A percentile compares a stretch with the other conserved stretches of the same genome.
These are phyloP conservation scores for Trididemnum clinides DNA, from an alignment of 23 tunicate species.

Conservation along the genomic window DNA sequence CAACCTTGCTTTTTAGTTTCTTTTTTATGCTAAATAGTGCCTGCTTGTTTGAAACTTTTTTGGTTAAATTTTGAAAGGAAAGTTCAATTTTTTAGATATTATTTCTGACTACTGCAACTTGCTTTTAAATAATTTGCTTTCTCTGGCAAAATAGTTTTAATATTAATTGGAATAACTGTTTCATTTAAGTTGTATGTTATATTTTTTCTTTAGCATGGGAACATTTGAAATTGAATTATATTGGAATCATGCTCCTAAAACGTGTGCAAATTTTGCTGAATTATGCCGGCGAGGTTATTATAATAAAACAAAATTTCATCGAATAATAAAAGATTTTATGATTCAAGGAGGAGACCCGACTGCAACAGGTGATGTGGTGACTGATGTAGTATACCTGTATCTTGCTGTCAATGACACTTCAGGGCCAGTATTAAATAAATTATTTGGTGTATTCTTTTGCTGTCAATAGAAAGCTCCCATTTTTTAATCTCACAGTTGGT, in stretches of 20 bases:
- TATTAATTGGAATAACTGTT: background rate
- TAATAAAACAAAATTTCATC: constrained; percentile 87
- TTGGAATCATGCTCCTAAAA: constrained; percentile 97
- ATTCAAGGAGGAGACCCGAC: constrained; percentile 99
- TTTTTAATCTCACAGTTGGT: too few species aligned
- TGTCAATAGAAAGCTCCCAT: too few species aligned
- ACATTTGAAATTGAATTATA: constrained; percentile 81
- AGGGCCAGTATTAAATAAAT: too few species aligned
- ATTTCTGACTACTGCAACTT: background rate
- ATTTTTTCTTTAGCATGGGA: constrained; percentile 49
- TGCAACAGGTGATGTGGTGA: constrained; percentile 96
- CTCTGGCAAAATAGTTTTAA: background rate
- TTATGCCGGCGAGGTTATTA: constrained; percentile 95
- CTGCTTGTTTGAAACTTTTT: too few species aligned
- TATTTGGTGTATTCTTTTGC: too few species aligned
- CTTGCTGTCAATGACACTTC: too few species aligned
- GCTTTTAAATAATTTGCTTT: background rate
- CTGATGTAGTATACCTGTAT: too few species aligned
- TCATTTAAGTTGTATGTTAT: background rate
- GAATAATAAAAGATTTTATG: constrained; percentile 93
- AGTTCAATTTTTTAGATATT: too few species aligned
- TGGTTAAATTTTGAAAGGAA: too few species aligned
- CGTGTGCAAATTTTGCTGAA: constrained; percentile 96
- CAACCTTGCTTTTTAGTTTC: too few species aligned
- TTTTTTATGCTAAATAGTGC: too few species aligned